These are phyloP conservation scores for Pagrus major DNA, from an alignment of 2,113 vertebrate species.

Conservation along the genomic window DNA sequence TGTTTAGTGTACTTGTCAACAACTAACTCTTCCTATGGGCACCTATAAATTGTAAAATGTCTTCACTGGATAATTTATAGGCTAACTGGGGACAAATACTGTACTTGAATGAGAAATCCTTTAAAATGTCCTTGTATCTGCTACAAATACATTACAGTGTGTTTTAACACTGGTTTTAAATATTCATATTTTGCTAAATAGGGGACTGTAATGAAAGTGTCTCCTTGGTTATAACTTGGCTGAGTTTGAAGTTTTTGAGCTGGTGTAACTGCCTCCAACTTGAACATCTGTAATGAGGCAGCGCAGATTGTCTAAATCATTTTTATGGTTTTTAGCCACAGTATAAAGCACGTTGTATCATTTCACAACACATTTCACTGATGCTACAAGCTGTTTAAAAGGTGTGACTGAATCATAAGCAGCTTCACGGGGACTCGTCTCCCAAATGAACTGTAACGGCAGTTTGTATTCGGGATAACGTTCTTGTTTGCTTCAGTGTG, in stretches of 20 bases:
- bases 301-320: not conserved
- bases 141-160: too few species aligned
- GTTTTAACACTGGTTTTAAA: too few species aligned
- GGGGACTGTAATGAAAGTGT: not conserved
- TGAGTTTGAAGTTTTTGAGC: not conserved
- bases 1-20: too few species aligned
- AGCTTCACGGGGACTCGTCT: not conserved
- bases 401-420: not conserved
- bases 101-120: too few species aligned
- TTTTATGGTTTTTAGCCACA: not conserved
- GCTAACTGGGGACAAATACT: too few species aligned
- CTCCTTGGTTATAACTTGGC: not conserved
- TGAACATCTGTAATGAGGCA: not conserved
- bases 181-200: not conserved
- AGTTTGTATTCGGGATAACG: not conserved
- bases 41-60: too few species aligned
- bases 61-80: too few species aligned
- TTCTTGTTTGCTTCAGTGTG: not conserved
- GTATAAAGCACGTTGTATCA: not conserved
- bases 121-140: too few species aligned
- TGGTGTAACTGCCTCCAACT: not conserved
- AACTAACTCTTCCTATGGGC: too few species aligned
- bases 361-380: not conserved
- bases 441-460: conserved; percentile 4
- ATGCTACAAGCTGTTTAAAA: not conserved